Percentiles rank a stretch among this genome's conserved stretches.
These are phyloP conservation scores for Fopius arisanus DNA, from an alignment of 1,140 invertebrate species.

Conservation along the genomic window DNA sequence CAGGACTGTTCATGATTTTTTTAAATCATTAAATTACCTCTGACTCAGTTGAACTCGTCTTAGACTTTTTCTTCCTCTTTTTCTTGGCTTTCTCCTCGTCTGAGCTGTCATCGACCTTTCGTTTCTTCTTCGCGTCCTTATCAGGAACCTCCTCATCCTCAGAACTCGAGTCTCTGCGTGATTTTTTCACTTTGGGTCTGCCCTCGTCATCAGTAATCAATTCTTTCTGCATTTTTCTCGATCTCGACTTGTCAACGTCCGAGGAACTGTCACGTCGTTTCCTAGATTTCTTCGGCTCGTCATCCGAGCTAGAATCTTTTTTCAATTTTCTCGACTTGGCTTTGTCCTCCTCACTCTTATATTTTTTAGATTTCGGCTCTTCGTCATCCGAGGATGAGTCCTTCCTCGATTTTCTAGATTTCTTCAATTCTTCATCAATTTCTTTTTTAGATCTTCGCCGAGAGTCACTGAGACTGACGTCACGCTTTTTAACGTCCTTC, in stretches of 20 bases:
- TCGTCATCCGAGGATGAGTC: constrained; percentile 73
- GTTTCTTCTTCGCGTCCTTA: constrained; percentile 63
- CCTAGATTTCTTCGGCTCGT: constrained; percentile 61
- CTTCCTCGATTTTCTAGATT: constrained; percentile 64
- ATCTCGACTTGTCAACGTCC: constrained; percentile 58
- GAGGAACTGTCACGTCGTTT: constrained; percentile 61
- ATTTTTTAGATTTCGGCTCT: constrained; percentile 70
- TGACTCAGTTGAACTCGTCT: constrained; percentile 64
- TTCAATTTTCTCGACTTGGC: constrained; percentile 63
- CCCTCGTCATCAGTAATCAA: constrained; percentile 53
- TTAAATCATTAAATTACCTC: constrained; percentile 46
- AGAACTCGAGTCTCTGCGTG: constrained; percentile 57
- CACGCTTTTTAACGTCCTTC: constrained; percentile 60
- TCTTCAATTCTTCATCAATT: constrained; percentile 62
- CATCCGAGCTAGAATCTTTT: constrained; percentile 70
- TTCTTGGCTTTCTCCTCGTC: constrained; percentile 74
- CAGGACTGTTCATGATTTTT: background rate
- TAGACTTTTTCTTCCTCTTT: constrained; percentile 74
- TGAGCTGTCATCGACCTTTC: constrained; percentile 69
- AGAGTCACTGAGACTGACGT: constrained; percentile 59
- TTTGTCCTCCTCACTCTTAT: constrained; percentile 64
- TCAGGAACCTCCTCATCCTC: constrained; percentile 65
- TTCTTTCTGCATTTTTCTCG: constrained; percentile 66
- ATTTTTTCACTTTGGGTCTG: constrained; percentile 52
- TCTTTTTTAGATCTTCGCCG: constrained; percentile 62